Evolutionary conservation across 2,113 vertebrate species (phyloP), one percentile per base, ranked within the genome.

Genomic region (Oryzias javanicus): DNA sequence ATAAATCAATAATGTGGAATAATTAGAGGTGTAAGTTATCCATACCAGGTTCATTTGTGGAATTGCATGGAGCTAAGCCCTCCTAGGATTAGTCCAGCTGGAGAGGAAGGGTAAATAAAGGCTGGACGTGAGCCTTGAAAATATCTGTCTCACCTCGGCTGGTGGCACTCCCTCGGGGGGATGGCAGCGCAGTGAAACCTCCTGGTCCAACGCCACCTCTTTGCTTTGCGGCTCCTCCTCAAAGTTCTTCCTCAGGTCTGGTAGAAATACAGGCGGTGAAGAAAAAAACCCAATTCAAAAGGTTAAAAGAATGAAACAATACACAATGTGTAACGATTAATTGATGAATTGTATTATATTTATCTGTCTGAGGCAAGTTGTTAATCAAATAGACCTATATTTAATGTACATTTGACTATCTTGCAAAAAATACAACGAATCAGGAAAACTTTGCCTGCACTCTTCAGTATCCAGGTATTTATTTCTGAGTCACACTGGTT

Each of bases 231-330:
- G 97, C 84, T 99, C 97, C 90, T 96, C 94, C 82, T 98, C 97
- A 0, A 98, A 98, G 87, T 98, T 98, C 91, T 99, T 98, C 79
- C 97, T 94, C 83, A 99, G 90, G 91, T 99, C 97, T 99, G 84
- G 20, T 3, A 25, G 41, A 19, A 18, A 61, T 16, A 62, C 47
- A 70, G 5, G 56, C 13, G 4, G 7, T 10, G 45, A 62, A 35
- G 72, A 60, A 77, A 16, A 47, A 6, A 81, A 61, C 55, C 10
- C 65, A 85, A 76, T 85, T 81, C 86, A 51, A 60, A 66, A 41
- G 44, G 64, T 66, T 76, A 49, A 49, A 41, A 49, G 67, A 68
- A 75, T 15, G 49, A 35, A 42, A 48, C 18, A 10, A 10, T 6
- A 2, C 29, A 7, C 2, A 2, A 8, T 7, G 7, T 35, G 29